A percentile compares a stretch with the other conserved stretches of the same genome.
These are phyloP conservation scores for Acanthisitta chloris DNA, from an alignment of 2,113 vertebrate species.

Conservation along the genomic window DNA sequence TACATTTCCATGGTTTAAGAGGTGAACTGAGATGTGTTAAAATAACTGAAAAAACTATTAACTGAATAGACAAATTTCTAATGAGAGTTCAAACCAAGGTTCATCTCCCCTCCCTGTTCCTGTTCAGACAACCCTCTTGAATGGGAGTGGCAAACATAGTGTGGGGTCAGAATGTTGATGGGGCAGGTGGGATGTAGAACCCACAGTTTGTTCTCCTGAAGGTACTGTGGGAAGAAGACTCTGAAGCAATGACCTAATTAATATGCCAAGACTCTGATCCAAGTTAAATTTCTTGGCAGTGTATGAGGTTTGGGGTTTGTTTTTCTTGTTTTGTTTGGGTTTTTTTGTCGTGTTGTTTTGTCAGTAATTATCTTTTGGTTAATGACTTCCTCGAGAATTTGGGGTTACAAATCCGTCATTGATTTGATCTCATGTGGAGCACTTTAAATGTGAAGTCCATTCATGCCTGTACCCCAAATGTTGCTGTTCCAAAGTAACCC, in stretches of 20 bases:
- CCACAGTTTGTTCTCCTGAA: background rate
- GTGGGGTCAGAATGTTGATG: background rate
- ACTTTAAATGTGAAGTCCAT: background rate
- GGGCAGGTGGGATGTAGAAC: background rate
- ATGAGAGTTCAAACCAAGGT: background rate
- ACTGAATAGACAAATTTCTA: background rate
- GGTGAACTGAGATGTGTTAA: background rate
- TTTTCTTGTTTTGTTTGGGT: background rate
- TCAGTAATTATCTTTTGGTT: background rate
- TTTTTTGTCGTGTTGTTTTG: background rate
- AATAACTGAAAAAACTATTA: background rate
- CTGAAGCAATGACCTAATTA: background rate
- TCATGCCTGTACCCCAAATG: background rate
- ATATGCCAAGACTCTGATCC: background rate
- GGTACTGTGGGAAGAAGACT: background rate
- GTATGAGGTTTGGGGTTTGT: background rate
- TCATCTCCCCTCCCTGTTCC: background rate
- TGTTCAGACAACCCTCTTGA: background rate
- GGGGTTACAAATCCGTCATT: background rate
- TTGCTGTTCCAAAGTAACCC: background rate
- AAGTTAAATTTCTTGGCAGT: background rate
- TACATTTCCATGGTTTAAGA: background rate
- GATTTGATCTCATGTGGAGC: background rate
- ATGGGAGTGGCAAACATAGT: background rate
- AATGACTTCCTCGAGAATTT: background rate